Percentiles rank a stretch among this genome's conserved stretches.
Conservation (phyloP, 2,797 vertebrate genomes). For the Pteronotus mesoamericanus region DNA sequence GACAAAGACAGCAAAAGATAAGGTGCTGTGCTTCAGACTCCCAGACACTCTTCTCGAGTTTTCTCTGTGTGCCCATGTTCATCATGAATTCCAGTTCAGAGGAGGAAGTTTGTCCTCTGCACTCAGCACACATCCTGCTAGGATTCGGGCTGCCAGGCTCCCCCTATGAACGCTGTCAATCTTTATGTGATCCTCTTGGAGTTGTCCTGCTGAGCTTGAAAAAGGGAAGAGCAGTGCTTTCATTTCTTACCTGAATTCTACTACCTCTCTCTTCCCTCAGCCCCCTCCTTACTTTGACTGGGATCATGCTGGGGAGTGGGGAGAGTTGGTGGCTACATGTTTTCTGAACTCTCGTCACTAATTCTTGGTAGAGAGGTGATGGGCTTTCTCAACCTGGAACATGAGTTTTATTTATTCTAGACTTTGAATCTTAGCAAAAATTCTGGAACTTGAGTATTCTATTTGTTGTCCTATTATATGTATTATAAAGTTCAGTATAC, state of each 20-base stretch:
- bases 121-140: background rate
- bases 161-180: background rate
- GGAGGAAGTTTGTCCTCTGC: background rate
- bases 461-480: background rate
- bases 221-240: background rate
- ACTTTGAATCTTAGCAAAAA: background rate
- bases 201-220: background rate
- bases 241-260: background rate
- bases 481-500: background rate
- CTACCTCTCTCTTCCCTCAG: background rate
- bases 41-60: background rate
- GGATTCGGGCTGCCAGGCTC: background rate
- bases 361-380: background rate
- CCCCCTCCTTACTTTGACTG: background rate
- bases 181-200: background rate
- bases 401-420: background rate
- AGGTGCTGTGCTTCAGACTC: background rate
- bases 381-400: background rate
- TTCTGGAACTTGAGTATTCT: background rate
- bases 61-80: background rate
- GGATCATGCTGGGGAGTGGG: background rate
- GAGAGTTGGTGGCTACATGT: background rate
- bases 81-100: background rate
- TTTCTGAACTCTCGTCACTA: background rate
- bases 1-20: background rate